A percentile compares a stretch with the other conserved stretches of the same genome.
Conservation (phyloP, 2,797 vertebrate genomes). For the Rhinophrynus dorsalis region DNA sequence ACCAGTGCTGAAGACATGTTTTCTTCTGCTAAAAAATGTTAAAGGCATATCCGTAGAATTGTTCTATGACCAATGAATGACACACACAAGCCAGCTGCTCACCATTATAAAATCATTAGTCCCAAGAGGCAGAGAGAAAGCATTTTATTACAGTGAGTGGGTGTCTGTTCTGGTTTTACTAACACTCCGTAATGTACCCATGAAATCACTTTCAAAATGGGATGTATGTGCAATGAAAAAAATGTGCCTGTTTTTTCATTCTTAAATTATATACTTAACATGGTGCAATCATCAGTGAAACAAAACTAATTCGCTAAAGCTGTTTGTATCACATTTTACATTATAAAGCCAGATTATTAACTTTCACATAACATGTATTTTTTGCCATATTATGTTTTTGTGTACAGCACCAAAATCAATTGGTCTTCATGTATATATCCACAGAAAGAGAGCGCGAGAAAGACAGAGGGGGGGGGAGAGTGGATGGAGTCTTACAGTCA, state of each 20-base stretch:
- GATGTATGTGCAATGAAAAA: conserved; percentile 56
- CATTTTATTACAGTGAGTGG: conserved; percentile 55
- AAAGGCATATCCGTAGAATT: conserved; percentile 27
- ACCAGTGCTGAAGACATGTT: conserved; percentile 47
- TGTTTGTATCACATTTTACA: no score
- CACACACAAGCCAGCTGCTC: conserved; percentile 61
- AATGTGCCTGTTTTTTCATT: conserved; percentile 46
- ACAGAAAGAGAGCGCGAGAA: no score
- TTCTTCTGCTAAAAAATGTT: conserved; percentile 52
- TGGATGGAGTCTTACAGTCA: no score
- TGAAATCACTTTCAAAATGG: conserved; percentile 57
- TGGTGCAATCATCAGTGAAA: not conserved
- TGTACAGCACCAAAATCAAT: no score
- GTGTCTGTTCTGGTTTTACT: conserved; percentile 62
- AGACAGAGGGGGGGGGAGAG: no score
- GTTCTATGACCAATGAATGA: conserved; percentile 54
- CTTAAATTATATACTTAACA: conserved; percentile 31
- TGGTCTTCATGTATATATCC: no score
- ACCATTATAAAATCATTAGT: conserved; percentile 58
- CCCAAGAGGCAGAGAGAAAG: conserved; percentile 53
- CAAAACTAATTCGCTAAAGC: not conserved
- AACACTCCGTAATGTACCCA: conserved; percentile 56
- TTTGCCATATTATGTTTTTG: no score
- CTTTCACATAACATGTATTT: no score
- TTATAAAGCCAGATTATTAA: no score